Conservation (phyloP, 2,113 vertebrate genomes). For the Tragelaphus buxtoni region DNA sequence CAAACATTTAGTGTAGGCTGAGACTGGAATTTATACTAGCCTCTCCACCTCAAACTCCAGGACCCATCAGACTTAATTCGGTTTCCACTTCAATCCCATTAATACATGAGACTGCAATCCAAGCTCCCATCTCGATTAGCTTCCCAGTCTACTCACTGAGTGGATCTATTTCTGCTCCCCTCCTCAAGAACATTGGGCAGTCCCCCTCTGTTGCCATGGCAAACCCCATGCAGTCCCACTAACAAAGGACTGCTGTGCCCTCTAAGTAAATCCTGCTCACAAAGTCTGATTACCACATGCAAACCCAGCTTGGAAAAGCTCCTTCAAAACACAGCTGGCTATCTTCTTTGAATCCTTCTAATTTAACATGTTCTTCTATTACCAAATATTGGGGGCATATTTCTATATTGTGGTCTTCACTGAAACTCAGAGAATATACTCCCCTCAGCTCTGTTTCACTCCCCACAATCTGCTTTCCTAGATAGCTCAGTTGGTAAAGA, state of each 20-base stretch:
- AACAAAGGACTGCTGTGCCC: slow-evolving; percentile 67
- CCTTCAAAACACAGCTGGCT: neutral
- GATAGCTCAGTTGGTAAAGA: neutral
- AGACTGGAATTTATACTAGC: neutral
- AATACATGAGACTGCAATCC: neutral
- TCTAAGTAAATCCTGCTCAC: slow-evolving; percentile 14
- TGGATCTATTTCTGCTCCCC: neutral
- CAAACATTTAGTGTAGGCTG: neutral
- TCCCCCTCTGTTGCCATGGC: slow-evolving; percentile 38
- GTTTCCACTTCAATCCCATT: neutral
- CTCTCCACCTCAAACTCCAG: neutral
- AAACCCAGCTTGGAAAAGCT: slow-evolving; percentile 38
- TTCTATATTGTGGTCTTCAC: neutral
- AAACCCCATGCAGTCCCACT: neutral
- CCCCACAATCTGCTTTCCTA: neutral
- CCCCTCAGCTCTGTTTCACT: neutral
- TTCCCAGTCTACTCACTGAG: neutral
- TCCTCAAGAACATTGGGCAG: neutral
- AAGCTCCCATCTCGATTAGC: neutral
- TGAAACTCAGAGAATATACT: neutral
- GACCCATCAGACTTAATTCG: neutral
- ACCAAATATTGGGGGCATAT: neutral
- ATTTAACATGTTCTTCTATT: slow-evolving; percentile 32
- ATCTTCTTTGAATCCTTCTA: slow-evolving; percentile 8
- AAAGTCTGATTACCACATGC: neutral